Evolutionary conservation across 2,113 vertebrate genomes (phyloP).

Genomic region (Gymnocephalus cernua): DNA sequence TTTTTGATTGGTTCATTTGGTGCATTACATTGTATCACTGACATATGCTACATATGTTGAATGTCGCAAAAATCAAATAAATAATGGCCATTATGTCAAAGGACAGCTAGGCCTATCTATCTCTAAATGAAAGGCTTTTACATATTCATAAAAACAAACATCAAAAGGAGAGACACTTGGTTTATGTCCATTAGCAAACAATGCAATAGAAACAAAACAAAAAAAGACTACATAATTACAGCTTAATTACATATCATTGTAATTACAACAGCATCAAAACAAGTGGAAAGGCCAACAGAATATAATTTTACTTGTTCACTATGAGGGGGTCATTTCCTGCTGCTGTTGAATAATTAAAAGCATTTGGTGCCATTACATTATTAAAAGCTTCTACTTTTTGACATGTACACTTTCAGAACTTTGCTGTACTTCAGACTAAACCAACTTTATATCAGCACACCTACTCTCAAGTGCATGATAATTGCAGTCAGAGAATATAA

Average conservation of each 20-base stretch:
- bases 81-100: background rate
- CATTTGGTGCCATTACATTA: slow-evolving; percentile 1
- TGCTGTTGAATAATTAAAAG: slow-evolving; percentile 12
- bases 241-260: slow-evolving; percentile 14
- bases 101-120: background rate
- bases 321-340: background rate
- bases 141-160: slow-evolving; percentile 9
- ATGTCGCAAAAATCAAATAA: background rate
- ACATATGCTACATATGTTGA: background rate
- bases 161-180: background rate
- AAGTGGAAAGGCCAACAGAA: background rate
- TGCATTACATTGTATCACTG: background rate
- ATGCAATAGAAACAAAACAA: background rate
- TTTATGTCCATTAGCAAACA: background rate
- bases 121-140: slow-evolving; percentile 1
- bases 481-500: background rate
- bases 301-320: background rate
- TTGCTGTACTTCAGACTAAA: slow-evolving; percentile 2
- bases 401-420: background rate
- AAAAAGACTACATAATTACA: background rate
- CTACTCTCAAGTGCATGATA: background rate
- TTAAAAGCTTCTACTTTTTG: slow-evolving; percentile 9
- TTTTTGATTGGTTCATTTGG: slow-evolving; percentile 3
- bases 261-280: background rate
- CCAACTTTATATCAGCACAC: background rate